Evolutionary conservation across 2,888 invertebrate species (phyloP).

Genomic region (Drosophila neotestacea): DNA sequence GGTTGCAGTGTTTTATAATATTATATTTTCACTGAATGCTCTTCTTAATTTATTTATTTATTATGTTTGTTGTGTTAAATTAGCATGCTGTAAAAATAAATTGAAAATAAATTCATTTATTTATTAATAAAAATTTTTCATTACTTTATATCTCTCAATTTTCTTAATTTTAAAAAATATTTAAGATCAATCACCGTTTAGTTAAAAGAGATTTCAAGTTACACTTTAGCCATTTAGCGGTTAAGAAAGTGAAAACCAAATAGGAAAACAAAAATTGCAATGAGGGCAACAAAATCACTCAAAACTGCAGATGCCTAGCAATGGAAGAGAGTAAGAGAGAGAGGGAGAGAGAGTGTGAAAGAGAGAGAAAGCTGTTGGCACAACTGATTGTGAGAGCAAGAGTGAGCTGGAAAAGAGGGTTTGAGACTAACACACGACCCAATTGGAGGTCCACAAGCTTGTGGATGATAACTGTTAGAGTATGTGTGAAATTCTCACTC

Average conservation of each 20-base stretch:
- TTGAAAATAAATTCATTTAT: no score
- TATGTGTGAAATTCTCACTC: slow-evolving; percentile 2
- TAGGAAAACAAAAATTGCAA: slow-evolving; percentile 5
- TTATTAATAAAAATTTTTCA: no score
- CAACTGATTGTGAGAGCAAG: slow-evolving; percentile 12
- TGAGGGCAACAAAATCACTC: slow-evolving; percentile 3
- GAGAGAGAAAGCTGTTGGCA: slow-evolving; percentile 7
- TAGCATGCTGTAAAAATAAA: slow-evolving; percentile 43
- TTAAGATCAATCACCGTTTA: background rate
- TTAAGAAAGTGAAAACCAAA: slow-evolving; percentile 1
- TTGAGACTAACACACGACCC: slow-evolving; percentile 46
- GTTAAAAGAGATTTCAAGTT: background rate
- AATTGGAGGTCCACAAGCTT: slow-evolving; percentile 50
- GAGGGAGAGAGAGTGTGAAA: slow-evolving; percentile 4
- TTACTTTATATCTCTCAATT: no score
- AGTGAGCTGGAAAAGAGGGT: slow-evolving; percentile 21
- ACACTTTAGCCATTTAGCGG: background rate
- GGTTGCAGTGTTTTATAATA: background rate
- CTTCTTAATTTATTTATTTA: background rate
- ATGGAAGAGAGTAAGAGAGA: background rate
- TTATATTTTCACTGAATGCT: background rate
- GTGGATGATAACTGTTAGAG: slow-evolving; percentile 42
- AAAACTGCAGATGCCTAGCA: slow-evolving; percentile 1
- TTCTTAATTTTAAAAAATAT: no score
- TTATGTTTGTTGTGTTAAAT: slow-evolving; percentile 30